Evolutionary conservation across 2,797 vertebrate species (phyloP).

Genomic region (Pangasius sanitwongsei): DNA sequence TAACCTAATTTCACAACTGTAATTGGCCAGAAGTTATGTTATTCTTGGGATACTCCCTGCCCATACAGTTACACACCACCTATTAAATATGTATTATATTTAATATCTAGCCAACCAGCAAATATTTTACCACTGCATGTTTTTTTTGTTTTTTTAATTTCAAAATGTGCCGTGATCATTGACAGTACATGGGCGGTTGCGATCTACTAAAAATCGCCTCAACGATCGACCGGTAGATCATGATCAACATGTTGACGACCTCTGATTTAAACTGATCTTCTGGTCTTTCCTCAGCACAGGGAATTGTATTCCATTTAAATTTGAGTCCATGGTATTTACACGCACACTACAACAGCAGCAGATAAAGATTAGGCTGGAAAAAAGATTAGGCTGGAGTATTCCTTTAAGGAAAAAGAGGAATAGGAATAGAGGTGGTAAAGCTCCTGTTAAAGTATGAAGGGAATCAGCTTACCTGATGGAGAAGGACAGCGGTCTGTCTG

Average conservation of each 20-base stretch:
- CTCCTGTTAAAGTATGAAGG: not conserved
- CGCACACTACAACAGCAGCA: not conserved
- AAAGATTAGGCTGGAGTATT: not conserved
- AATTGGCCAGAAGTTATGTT: not conserved
- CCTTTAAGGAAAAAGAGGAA: not conserved
- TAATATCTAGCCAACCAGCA: not conserved
- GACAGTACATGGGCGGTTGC: not conserved
- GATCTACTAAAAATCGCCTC: not conserved
- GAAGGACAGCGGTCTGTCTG: not conserved
- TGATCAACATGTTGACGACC: not conserved
- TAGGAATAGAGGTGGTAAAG: not conserved
- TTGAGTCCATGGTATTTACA: not conserved
- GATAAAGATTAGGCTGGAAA: not conserved
- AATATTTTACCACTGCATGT: not conserved
- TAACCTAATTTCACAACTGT: not conserved
- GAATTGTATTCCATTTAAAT: not conserved
- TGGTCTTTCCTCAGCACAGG: not conserved
- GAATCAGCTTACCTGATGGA: conserved; percentile 15
- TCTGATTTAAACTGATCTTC: not conserved
- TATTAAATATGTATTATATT: not conserved
- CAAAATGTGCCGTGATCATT: not conserved
- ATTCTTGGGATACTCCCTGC: not conserved
- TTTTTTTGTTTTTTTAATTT: not conserved
- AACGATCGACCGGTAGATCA: not conserved
- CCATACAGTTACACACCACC: not conserved